Percentiles rank a stretch among this genome's conserved stretches.
These are phyloP conservation scores for Yponomeuta plumbellus DNA, from an alignment of 2,888 invertebrate species.

Conservation along the genomic window DNA sequence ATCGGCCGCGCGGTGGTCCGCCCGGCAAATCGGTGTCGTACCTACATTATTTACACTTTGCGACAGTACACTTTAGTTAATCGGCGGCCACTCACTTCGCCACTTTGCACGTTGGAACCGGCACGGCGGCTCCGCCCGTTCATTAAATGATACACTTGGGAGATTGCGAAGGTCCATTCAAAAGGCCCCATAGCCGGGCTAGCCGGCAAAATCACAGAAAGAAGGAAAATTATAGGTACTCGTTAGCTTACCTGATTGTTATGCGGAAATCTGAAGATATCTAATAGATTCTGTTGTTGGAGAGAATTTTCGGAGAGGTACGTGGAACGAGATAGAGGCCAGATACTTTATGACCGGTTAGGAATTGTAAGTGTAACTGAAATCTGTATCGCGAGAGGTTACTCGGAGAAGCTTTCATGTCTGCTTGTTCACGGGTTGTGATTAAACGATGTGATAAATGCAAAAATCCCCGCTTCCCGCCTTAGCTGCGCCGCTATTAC, in stretches of 20 bases:
- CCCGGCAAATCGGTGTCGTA: conserved; percentile 27
- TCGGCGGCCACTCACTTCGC: conserved; percentile 26
- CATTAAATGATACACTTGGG: conserved; percentile 17
- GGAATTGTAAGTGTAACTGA: too few species aligned
- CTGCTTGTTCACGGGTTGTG: neutral
- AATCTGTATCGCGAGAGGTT: too few species aligned
- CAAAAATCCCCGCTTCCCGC: conserved; percentile 19
- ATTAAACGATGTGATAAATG: conserved; percentile 24
- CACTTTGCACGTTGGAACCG: conserved; percentile 23
- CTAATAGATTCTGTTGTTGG: too few species aligned
- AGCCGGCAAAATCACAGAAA: too few species aligned
- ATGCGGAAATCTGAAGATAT: too few species aligned
- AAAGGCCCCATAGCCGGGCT: neutral
- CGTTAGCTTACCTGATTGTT: too few species aligned
- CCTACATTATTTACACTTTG: conserved; percentile 20
- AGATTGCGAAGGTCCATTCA: neutral
- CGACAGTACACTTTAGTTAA: conserved; percentile 27
- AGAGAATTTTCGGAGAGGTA: too few species aligned
- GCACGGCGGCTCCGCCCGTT: conserved; percentile 21
- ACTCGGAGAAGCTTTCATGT: too few species aligned
- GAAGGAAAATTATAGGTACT: too few species aligned
- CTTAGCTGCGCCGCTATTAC: conserved; percentile 17
- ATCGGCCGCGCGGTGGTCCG: conserved; percentile 27
- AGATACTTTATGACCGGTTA: too few species aligned
- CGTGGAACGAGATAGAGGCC: too few species aligned